Base-by-base conservation (phyloP, 2,888 invertebrate species). In the Tetranychus piercei region DNA sequence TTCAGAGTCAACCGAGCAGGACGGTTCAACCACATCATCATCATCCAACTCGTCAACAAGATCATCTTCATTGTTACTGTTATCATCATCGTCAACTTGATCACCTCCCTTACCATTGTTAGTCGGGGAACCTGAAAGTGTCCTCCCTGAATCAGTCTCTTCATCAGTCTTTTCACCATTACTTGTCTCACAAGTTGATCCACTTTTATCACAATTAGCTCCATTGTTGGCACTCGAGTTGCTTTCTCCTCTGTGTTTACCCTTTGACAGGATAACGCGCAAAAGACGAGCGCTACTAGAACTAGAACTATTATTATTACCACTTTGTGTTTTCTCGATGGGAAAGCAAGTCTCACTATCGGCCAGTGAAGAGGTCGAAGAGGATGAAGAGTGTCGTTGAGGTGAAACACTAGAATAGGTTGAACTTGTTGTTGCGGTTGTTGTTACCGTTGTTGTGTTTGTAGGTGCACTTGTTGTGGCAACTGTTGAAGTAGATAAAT, bases 261-360 rank as follows among this genome's bases (percentile, higher is more conserved):
- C 69, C 34, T 69, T 72, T 74, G 72, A 69, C 15, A 76, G 44
- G 34, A 76, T 74, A 55, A 73, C 76, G 67, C 76, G 73, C 44
- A 76, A 73, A 75, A 78, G 74, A 77, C 77, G 75, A 78, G 75
- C 76, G 15, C 73, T 72, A 44, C 23, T 45, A 71, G 74, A 74
- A 64, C 72, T 76, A 8, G 74, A 73, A 15, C 71, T 44, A 20
- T 65, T 64, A n/a, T 65, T 66, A 8, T 66, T 45, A 15, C 76
- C 69, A 73, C 65, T 44, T 20, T 23, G 64, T 55, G 15, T 55
- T 55, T 55, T 15, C 55, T 55, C 55, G 34, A 5, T 34, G 3
- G 3, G 34, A 34, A 34, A 34, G 3, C 11, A 34, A 65, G 18
- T n/a, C 67, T n/a, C 74, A 73, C 20, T 77, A 8, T 34, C 34